Percentiles rank a stretch among this genome's conserved stretches.
Evolutionary conservation across 2,888 invertebrate species (phyloP).

Genomic region (Mythimna pallens): DNA sequence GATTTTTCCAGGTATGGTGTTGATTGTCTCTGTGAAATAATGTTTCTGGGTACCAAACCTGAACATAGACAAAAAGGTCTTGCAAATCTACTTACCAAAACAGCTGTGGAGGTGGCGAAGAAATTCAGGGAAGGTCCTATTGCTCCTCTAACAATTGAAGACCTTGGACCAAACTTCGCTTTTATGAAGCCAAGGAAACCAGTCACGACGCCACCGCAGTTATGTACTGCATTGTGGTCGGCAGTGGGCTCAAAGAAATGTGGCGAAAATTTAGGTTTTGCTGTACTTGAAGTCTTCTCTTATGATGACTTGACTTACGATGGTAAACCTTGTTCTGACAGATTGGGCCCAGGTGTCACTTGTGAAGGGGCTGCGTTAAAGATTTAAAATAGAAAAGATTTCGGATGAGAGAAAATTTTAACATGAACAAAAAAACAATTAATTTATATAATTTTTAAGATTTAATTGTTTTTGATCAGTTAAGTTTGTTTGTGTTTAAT

Average conservation of each 20-base stretch:
- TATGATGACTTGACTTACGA: constrained; percentile 27
- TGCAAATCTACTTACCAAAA: constrained; percentile 87
- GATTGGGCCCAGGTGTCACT: constrained; percentile 26
- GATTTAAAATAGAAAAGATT: constrained; percentile 9
- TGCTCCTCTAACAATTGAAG: constrained; percentile 74
- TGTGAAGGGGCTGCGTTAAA: constrained; percentile 43
- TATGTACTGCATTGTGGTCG: constrained; percentile 40
- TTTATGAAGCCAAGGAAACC: constrained; percentile 33
- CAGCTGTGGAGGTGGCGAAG: constrained; percentile 89
- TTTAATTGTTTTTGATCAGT: too few relatives aligned
- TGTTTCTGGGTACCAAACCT: constrained; percentile 91
- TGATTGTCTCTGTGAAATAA: constrained; percentile 92
- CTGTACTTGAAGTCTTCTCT: constrained; percentile 7
- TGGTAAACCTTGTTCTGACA: constrained; percentile 41
- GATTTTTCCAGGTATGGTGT: constrained; percentile 85
- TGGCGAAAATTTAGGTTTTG: constrained; percentile 36
- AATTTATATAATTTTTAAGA: too few relatives aligned
- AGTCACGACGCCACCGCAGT: constrained; percentile 26
- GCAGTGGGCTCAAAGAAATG: constrained; percentile 39
- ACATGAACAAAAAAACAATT: too few relatives aligned
- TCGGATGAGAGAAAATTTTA: background rate
- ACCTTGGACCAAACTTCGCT: constrained; percentile 82
- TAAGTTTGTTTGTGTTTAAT: too few relatives aligned
- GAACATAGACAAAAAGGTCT: constrained; percentile 89
- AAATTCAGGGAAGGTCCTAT: constrained; percentile 82